These are phyloP conservation scores for Actias luna DNA, from an alignment of 2,888 invertebrate genomes.

Conservation along the genomic window DNA sequence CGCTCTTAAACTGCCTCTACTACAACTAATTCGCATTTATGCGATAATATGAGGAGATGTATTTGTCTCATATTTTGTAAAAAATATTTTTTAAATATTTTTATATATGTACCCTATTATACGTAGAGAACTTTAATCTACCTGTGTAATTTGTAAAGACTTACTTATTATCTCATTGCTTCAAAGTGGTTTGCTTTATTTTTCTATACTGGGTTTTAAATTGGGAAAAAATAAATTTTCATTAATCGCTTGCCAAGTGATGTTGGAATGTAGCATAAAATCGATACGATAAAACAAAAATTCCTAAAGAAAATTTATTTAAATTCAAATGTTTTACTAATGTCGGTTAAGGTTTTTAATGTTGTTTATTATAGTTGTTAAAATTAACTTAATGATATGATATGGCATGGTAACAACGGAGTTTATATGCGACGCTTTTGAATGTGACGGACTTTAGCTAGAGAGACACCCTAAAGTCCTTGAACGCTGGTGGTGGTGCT, in stretches of 20 bases:
- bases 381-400: too few relatives aligned
- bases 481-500: conserved; percentile 30
- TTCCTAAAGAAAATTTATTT: background rate
- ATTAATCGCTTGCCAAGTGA: background rate
- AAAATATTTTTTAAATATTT: too few relatives aligned
- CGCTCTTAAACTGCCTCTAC: too few relatives aligned
- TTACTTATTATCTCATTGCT: background rate
- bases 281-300: background rate
- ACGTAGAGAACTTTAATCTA: too few relatives aligned
- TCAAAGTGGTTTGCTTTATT: background rate
- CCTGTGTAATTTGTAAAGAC: background rate
- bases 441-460: conserved; percentile 10
- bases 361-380: background rate
- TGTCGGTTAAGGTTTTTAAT: background rate
- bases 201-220: background rate
- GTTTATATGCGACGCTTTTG: conserved; percentile 11
- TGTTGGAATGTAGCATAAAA: background rate
- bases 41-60: too few relatives aligned
- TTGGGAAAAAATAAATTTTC: background rate
- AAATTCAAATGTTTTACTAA: background rate
- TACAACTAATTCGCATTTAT: too few relatives aligned
- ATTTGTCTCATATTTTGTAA: too few relatives aligned
- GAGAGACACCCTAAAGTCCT: conserved; percentile 12
- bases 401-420: conserved; percentile 18
- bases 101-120: too few relatives aligned